Base-by-base conservation (phyloP, 2,797 vertebrate genomes). In the Ceryle rudis region DNA sequence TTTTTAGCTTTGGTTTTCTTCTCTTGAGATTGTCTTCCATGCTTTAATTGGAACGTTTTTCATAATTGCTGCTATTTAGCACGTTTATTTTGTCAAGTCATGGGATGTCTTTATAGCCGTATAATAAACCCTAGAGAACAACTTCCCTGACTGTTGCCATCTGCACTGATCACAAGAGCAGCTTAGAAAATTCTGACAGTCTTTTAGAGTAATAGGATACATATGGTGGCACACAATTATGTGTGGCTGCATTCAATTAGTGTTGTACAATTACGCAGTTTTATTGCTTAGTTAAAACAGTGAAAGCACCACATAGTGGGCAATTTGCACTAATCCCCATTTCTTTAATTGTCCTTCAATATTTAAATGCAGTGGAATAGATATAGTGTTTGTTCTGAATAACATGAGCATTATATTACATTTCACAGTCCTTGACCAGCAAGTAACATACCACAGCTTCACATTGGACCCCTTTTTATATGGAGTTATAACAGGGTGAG, bases 261-360 rank as follows among this genome's bases (percentile, higher is more conserved):
- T 97, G 97, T 95, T 97, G 97, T 98, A 97, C 98, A 98, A 98
- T 98, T 98, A 98, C 96, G 89, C 97, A 95, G 96, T 97, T 98
- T 98, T 98, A 98, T 98, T 97, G 98, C 97, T 98, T 98, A 97
- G 97, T 98, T 98, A 98, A 98, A 98, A 97, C 97, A 98, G 98
- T 97, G 97, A 97, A 98, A 97, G 96, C 96, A 96, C 93, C 97
- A 96, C 97, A 91, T 97, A 95, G 96, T 78, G 71, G 97, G 94
- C 96, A 97, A 98, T 98, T 98, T 98, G 97, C 98, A 98, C 98
- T 98, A 98, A 98, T 97, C 95, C 90, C 79, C 91, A 42, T 97
- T 96, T 97, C 96, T 97, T 97, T 97, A 98, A 98, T 98, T 97
- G 98, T 91, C 91, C 95, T 96, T 97, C 89, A 28, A 95, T 96